A percentile compares a stretch with the other conserved stretches of the same genome.
Conservation (phyloP, 2,888 invertebrate genomes). For the Ochropleura plecta region DNA sequence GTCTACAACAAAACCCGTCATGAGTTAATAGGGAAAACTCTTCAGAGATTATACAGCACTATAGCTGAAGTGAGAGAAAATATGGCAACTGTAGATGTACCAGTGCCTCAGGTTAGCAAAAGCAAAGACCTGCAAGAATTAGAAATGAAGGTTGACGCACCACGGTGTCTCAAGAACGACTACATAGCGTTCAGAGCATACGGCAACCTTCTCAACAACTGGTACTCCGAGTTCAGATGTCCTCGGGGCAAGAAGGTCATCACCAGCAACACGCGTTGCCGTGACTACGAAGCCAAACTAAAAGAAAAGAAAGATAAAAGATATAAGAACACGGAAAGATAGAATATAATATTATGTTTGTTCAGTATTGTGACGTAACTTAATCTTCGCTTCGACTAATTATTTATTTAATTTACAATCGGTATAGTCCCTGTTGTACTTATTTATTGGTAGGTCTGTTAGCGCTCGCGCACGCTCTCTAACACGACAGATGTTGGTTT, state of each 20-base stretch:
- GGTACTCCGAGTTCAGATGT: slow-evolving; percentile 88
- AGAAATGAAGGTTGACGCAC: slow-evolving; percentile 85
- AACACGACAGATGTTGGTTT: slow-evolving; percentile 75
- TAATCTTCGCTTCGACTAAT: slow-evolving; percentile 64
- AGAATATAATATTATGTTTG: slow-evolving; percentile 58
- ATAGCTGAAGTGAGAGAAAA: slow-evolving; percentile 89
- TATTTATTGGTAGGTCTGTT: slow-evolving; percentile 74
- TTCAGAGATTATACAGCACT: slow-evolving; percentile 89
- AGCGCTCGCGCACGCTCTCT: slow-evolving; percentile 77
- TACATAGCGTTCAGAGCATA: slow-evolving; percentile 91
- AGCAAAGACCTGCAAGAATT: slow-evolving; percentile 82
- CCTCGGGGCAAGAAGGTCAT: slow-evolving; percentile 78
- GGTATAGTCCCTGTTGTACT: slow-evolving; percentile 74
- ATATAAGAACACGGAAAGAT: slow-evolving; percentile 65
- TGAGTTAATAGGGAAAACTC: slow-evolving; percentile 81
- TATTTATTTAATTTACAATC: slow-evolving; percentile 70
- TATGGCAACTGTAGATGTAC: slow-evolving; percentile 82
- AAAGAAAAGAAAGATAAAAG: slow-evolving; percentile 75
- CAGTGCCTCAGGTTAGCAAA: slow-evolving; percentile 78
- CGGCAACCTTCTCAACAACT: slow-evolving; percentile 90
- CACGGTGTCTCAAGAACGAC: slow-evolving; percentile 91
- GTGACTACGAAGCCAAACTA: slow-evolving; percentile 76
- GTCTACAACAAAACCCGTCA: slow-evolving; percentile 83
- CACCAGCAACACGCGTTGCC: slow-evolving; percentile 73
- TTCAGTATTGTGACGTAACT: slow-evolving; percentile 63